Evolutionary conservation across 2,797 vertebrate genomes (phyloP).

Genomic region (Melanogrammus aeglefinus): DNA sequence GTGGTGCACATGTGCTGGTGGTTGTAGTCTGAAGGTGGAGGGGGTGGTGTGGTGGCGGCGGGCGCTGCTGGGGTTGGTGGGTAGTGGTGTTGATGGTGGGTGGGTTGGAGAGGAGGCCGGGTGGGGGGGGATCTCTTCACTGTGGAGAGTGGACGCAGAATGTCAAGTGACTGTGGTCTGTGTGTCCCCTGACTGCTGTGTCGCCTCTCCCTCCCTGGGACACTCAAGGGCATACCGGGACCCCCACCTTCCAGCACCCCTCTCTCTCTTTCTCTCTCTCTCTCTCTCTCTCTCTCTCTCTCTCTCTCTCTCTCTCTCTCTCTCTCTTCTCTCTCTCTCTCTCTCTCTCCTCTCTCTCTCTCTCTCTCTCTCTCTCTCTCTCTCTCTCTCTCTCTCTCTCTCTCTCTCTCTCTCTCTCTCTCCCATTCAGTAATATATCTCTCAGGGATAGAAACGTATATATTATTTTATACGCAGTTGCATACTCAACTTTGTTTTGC

Average conservation of each 20-base stretch:
- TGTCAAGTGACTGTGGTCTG: conserved; percentile 77
- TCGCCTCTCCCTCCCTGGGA: conserved; percentile 68
- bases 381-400: too few species aligned
- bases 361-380: too few species aligned
- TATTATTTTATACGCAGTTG: too few species aligned
- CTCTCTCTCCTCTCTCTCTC: too few species aligned
- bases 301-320: background rate
- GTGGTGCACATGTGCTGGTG: conserved; percentile 80
- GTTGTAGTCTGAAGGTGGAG: conserved; percentile 76
- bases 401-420: background rate
- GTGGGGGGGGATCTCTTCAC: conserved; percentile 65
- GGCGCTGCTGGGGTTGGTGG: conserved; percentile 77
- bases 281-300: background rate
- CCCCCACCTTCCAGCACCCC: conserved; percentile 31
- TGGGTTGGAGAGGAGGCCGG: conserved; percentile 73
- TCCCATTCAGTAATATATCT: too few species aligned
- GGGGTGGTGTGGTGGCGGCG: conserved; percentile 75
- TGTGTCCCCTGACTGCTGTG: conserved; percentile 36
- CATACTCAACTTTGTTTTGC: too few species aligned
- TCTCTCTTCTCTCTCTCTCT: too few species aligned
- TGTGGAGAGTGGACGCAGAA: conserved; percentile 78
- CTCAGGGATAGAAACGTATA: too few species aligned
- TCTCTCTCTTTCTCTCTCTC: background rate
- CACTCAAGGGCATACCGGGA: conserved; percentile 84
- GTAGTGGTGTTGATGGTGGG: conserved; percentile 68